Conservation (phyloP, 2,797 vertebrate genomes). For the Tragopan temminckii region DNA sequence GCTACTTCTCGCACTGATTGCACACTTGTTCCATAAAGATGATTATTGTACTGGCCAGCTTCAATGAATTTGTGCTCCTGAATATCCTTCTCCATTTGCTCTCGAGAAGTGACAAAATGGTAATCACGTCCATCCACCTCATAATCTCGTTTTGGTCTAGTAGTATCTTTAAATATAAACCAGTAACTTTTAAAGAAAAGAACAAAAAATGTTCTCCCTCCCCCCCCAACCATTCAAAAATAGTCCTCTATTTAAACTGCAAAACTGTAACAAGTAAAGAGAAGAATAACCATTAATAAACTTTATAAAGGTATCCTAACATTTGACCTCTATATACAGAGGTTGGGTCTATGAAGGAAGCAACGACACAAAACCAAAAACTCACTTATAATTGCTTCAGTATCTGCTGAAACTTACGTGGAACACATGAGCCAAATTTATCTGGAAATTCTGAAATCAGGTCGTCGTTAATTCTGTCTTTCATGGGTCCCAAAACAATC, state of each 20-base stretch:
- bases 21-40: slow-evolving; percentile 98
- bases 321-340: not conserved
- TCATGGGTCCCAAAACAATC: slow-evolving; percentile 98
- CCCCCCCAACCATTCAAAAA: not conserved
- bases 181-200: not conserved
- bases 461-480: slow-evolving; percentile 97
- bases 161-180: slow-evolving; percentile 89
- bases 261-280: not conserved
- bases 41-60: slow-evolving; percentile 97
- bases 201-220: not conserved
- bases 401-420: slow-evolving; percentile 87
- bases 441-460: slow-evolving; percentile 98
- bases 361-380: not conserved
- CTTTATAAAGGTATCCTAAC: not conserved
- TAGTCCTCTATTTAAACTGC: not conserved
- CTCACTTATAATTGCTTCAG: not conserved
- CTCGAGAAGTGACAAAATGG: slow-evolving; percentile 94
- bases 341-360: not conserved
- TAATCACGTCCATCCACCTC: slow-evolving; percentile 96
- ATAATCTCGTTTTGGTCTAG: slow-evolving; percentile 96
- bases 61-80: slow-evolving; percentile 98
- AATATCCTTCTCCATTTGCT: slow-evolving; percentile 99
- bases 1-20: slow-evolving; percentile 96
- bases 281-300: not conserved
- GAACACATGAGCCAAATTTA: slow-evolving; percentile 97